Evolutionary conservation across 2,888 invertebrate species (phyloP), one percentile per base, ranked within the genome.

Genomic region (Pammene fasciana): DNA sequence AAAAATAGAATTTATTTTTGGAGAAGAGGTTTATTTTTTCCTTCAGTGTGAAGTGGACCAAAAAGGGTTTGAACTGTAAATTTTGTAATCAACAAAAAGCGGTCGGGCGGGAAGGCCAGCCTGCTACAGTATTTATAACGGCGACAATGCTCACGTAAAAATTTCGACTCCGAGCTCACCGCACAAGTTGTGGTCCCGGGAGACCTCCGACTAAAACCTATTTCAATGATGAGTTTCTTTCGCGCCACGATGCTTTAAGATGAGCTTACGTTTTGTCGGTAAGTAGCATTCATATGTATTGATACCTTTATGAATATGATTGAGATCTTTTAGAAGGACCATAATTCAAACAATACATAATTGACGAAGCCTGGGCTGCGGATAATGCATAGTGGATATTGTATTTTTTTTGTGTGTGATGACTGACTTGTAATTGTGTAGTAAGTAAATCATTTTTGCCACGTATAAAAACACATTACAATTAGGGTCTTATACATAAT

Each of bases 221-320:
- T 61, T 70, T 66, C 60, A 55, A 56, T 70, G 66, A 67, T 66
- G 66, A 70, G 46, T 65, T 70, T 65, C 60, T 65, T 57, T 65
- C 62, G 52, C 71, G 75, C 75, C 76, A 77, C 76, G 4, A 26
- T 26, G 26, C 26, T 26, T 26, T 26, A 26, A 26, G 26, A 26
- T 26, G 26, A 26, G 26, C 26, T 26, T 4, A 26, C 26, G 26
- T 26, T 26, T 26, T 26, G 26, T 26, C 26, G 26, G 26, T 26
- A 26, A 26, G 26, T 26, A 26, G 26, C 26, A 26, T 26, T 26
- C 1, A 26, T 26, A 26, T 26, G 26, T 26, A 26, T 26, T 26
- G 26, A 26, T n/a, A 26, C 26, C n/a, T n/a, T n/a, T n/a, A n/a
- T n/a, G n/a, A n/a, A n/a, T n/a, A n/a, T n/a, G n/a, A n/a, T 26